These are phyloP conservation scores for Otus sunia DNA, from an alignment of 2,113 vertebrate genomes.

Conservation along the genomic window DNA sequence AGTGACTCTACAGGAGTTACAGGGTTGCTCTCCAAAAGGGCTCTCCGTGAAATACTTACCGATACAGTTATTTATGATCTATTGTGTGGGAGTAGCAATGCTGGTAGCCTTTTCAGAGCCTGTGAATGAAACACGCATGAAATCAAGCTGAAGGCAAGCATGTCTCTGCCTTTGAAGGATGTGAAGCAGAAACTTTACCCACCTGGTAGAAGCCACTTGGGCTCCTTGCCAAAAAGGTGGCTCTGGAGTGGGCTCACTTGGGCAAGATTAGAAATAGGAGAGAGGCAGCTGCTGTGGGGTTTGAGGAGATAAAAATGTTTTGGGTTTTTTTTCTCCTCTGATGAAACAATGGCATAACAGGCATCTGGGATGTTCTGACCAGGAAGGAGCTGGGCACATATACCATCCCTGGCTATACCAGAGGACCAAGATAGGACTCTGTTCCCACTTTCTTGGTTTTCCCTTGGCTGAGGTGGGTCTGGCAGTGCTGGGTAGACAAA, in stretches of 20 bases:
- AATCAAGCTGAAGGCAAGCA: not conserved
- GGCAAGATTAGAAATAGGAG: not conserved
- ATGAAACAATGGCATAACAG: not conserved
- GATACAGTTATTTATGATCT: not conserved
- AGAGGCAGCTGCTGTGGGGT: not conserved
- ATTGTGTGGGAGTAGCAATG: not conserved
- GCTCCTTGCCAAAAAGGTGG: not conserved
- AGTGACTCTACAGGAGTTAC: not conserved
- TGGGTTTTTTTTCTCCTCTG: not conserved
- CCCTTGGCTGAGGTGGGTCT: not conserved
- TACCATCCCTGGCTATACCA: not conserved
- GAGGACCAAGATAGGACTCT: not conserved
- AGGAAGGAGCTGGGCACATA: not conserved
- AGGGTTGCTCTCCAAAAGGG: not conserved
- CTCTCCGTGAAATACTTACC: not conserved
- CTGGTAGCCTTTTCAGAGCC: not conserved
- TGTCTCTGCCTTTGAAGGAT: not conserved
- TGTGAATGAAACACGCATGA: not conserved
- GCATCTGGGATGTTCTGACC: not conserved
- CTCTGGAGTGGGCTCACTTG: not conserved
- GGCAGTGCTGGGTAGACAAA: not conserved
- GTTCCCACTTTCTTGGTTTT: not conserved
- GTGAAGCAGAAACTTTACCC: not conserved
- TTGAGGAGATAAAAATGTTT: not conserved
- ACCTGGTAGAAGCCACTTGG: not conserved